Base-by-base conservation (phyloP, 2,888 invertebrate genomes). In the Plebejus melissa region DNA sequence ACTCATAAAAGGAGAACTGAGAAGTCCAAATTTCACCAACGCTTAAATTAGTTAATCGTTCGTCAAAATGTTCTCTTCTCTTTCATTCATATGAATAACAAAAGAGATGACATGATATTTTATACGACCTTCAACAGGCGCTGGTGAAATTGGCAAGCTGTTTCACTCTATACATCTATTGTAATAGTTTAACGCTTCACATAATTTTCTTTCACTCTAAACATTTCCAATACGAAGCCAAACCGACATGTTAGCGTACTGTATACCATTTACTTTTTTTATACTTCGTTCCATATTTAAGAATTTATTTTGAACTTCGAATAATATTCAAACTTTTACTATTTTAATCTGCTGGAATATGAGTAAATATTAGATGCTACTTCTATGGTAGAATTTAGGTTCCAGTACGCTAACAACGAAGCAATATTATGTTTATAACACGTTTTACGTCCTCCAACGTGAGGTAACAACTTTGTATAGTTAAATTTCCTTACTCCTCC, bases 391-490 rank as follows among this genome's bases (percentile, higher is more conserved):
- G 74, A 76, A 75, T 75, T 77, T 75, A 77, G 70, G 50, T 71
- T 13, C 28, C 54, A 50, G 72, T 50, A 72, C 72, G 5, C 50
- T 54, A 72, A 54, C 72, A 9, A 50, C 54, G 50, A 72, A 78
- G 71, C 75, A 76, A 77, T 77, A 77, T 76, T 77, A 76, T 75
- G 70, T 75, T 75, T 57, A 78, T 76, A 79, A 78, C 79, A 78
- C 74, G 75, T 75, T 74, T 74, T 57, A 46, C 58, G 70, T 76
- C 71, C 57, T 76, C 76, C 32, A 77, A 79, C 60, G 79, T 80
- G 81, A 81, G 80, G 79, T 82, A 82, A 81, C 80, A 79, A 79
- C 75, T 75, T 79, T 80, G 78, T 79, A 78, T 80, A 77, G 76
- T 78, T 77, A 76, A 78, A 76, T 32, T 76, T 76, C 69, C 50